Evolutionary conservation across 2,113 vertebrate species (phyloP).

Genomic region (Jaculus jaculus): DNA sequence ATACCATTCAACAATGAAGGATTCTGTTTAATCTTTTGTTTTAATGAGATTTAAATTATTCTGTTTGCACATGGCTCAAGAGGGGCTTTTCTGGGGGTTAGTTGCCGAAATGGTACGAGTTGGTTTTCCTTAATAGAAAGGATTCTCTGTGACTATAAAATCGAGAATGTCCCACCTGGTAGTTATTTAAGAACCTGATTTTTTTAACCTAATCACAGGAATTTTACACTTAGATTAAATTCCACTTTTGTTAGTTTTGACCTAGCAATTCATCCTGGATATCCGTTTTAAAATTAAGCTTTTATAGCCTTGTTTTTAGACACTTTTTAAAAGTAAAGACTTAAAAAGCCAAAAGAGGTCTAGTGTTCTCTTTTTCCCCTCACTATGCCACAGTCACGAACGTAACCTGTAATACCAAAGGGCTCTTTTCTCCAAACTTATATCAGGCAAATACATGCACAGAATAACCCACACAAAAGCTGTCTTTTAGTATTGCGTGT

Average conservation of each 20-base stretch:
- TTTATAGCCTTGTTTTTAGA: slow-evolving; percentile 29
- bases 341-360: slow-evolving; percentile 23
- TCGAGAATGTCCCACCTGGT: slow-evolving; percentile 63
- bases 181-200: slow-evolving; percentile 72
- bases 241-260: slow-evolving; percentile 71
- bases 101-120: slow-evolving; percentile 20
- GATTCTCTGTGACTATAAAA: slow-evolving; percentile 45
- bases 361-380: background rate
- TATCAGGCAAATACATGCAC: background rate
- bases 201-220: slow-evolving; percentile 64
- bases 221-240: slow-evolving; percentile 73
- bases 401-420: background rate
- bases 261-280: slow-evolving; percentile 47
- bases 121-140: slow-evolving; percentile 31
- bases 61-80: slow-evolving; percentile 64
- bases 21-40: slow-evolving; percentile 72
- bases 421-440: background rate
- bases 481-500: background rate
- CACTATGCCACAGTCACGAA: background rate
- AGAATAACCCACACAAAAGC: background rate
- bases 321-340: slow-evolving; percentile 25
- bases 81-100: slow-evolving; percentile 14
- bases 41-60: slow-evolving; percentile 76
- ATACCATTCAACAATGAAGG: slow-evolving; percentile 70
- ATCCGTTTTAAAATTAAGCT: slow-evolving; percentile 65